Percentiles rank a stretch among this genome's conserved stretches.
phyloP scores from a whole-genome alignment of 2,797 vertebrate genomes.

The Lutjanus argentimaculatus region DNA sequence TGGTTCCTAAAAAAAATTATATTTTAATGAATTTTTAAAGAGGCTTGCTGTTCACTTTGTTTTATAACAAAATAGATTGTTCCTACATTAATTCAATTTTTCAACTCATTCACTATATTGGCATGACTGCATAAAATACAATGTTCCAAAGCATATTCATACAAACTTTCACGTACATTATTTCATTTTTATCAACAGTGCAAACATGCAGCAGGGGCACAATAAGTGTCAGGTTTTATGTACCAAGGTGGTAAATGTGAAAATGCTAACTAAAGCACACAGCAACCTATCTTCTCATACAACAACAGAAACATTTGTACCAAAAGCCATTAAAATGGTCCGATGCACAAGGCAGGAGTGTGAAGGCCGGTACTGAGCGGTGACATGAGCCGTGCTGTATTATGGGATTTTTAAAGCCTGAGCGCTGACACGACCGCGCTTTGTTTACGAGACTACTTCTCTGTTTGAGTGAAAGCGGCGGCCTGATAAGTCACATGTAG shows the following conservation, averaged over 20 bases:
- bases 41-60: no score
- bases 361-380: constrained; percentile 46
- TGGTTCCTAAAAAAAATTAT: no score
- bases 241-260: not conserved
- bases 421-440: constrained; percentile 18
- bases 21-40: no score
- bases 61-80: no score
- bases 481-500: constrained; percentile 70
- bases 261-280: constrained; percentile 2
- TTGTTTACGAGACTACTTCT: constrained; percentile 69
- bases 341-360: constrained; percentile 21
- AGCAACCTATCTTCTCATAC: constrained; percentile 1
- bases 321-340: constrained; percentile 46
- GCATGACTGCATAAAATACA: no score
- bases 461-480: constrained; percentile 63
- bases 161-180: not conserved
- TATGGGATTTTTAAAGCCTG: constrained; percentile 53
- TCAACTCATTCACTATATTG: no score
- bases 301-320: constrained; percentile 20
- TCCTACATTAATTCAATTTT: no score
- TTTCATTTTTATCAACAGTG: not conserved
- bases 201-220: not conserved
- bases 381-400: constrained; percentile 51
- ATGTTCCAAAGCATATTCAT: no score
- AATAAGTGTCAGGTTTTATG: not conserved